Evolutionary conservation across 1,140 invertebrate species (phyloP).

Genomic region (Drosophila watanabei): DNA sequence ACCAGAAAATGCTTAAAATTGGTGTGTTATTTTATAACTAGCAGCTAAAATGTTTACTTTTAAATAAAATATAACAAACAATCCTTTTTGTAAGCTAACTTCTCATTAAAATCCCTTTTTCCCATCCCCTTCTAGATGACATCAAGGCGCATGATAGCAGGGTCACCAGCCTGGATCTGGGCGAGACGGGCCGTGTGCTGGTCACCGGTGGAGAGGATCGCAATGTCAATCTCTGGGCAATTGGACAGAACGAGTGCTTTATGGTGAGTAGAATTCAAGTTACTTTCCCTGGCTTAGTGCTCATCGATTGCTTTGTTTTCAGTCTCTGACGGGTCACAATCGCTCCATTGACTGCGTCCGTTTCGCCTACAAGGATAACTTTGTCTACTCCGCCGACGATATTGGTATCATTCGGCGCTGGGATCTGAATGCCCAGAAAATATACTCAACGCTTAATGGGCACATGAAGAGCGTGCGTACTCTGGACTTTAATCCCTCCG

Average conservation of each 20-base stretch:
- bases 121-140: constrained; percentile 88
- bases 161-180: constrained; percentile 94
- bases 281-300: constrained; percentile 32
- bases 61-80: neutral
- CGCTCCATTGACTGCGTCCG: constrained; percentile 97
- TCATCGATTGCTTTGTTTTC: neutral
- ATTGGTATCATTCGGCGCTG: constrained; percentile 97
- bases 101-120: neutral
- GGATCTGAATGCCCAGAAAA: constrained; percentile 97
- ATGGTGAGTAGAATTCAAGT: constrained; percentile 89
- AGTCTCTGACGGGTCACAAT: constrained; percentile 93
- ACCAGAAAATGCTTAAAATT: neutral
- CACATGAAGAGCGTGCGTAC: constrained; percentile 96
- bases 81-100: neutral
- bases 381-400: constrained; percentile 97
- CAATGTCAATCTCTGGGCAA: constrained; percentile 98
- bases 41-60: no score
- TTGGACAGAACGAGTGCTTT: constrained; percentile 97
- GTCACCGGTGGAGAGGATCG: constrained; percentile 98
- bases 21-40: no score
- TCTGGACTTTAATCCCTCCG: constrained; percentile 98
- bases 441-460: constrained; percentile 96
- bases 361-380: constrained; percentile 97
- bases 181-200: constrained; percentile 95
- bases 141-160: constrained; percentile 94